Evolutionary conservation across 2,797 vertebrate genomes (phyloP).

Genomic region (Chelonia mydas): DNA sequence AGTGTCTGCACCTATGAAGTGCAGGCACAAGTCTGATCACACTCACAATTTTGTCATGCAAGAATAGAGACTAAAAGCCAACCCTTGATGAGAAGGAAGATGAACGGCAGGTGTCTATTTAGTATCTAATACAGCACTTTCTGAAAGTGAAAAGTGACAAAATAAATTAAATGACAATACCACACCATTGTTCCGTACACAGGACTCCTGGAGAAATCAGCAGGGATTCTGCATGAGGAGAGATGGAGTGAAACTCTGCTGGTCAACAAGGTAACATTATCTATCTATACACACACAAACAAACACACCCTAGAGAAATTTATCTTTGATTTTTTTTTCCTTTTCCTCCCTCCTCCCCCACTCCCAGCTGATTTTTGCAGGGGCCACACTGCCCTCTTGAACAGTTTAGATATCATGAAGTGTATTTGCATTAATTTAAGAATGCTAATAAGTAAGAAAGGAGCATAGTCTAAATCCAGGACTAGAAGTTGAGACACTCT

Average conservation of each 20-base stretch:
- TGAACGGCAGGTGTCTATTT: not conserved
- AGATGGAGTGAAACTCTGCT: no score
- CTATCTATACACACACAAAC: no score
- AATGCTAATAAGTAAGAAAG: not conserved
- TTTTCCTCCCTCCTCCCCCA: not conserved
- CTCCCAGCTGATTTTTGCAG: not conserved
- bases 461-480: not conserved
- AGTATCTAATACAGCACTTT: not conserved
- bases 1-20: not conserved
- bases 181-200: not conserved
- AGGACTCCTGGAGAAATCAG: not conserved
- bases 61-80: not conserved
- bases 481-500: not conserved
- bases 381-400: not conserved
- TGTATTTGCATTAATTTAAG: not conserved
- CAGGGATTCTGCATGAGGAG: not conserved
- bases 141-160: not conserved
- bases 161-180: not conserved
- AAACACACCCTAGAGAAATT: not conserved
- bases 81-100: not conserved
- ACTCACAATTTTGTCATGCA: not conserved
- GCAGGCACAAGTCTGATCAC: not conserved
- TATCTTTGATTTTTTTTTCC: not conserved
- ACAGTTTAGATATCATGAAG: not conserved
- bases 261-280: no score